Conservation (phyloP, 1,140 invertebrate genomes). For the Drosophila ercepeae region DNA sequence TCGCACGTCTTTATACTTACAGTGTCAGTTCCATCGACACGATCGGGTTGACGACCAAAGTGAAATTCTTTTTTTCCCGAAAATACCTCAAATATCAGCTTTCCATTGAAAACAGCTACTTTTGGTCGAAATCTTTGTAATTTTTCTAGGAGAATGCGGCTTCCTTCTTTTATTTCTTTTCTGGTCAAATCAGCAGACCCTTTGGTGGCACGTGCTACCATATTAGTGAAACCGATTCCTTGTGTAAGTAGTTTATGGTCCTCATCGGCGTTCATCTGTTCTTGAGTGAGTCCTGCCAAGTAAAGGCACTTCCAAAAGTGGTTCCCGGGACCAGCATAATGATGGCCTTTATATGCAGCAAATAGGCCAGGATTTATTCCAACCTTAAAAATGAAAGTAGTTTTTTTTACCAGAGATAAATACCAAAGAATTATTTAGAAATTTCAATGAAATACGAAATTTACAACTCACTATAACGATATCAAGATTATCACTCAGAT, state of each 20-base stretch:
- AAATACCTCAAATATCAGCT: constrained; percentile 98
- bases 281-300: constrained; percentile 95
- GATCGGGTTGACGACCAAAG: constrained; percentile 97
- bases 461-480: constrained; percentile 97
- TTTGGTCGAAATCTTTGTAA: constrained; percentile 96
- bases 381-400: constrained; percentile 88
- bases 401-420: no score
- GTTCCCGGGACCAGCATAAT: constrained; percentile 99
- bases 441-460: no score
- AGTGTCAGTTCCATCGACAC: constrained; percentile 96
- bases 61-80: constrained; percentile 98
- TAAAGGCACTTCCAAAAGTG: constrained; percentile 99
- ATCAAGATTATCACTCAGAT: constrained; percentile 95
- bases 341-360: constrained; percentile 98
- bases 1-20: no score
- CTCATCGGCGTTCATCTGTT: constrained; percentile 97
- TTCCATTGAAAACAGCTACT: constrained; percentile 99
- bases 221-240: constrained; percentile 99
- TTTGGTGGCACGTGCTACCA: constrained; percentile 97
- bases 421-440: no score
- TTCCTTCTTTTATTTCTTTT: constrained; percentile 98
- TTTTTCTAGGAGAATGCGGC: constrained; percentile 95
- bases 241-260: constrained; percentile 96
- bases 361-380: constrained; percentile 98
- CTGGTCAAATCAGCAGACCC: constrained; percentile 97